Percentiles rank a stretch among this genome's conserved stretches.
These are phyloP conservation scores for Porites rus DNA, from an alignment of 92 coral and sea anemone genomes.

Conservation along the genomic window DNA sequence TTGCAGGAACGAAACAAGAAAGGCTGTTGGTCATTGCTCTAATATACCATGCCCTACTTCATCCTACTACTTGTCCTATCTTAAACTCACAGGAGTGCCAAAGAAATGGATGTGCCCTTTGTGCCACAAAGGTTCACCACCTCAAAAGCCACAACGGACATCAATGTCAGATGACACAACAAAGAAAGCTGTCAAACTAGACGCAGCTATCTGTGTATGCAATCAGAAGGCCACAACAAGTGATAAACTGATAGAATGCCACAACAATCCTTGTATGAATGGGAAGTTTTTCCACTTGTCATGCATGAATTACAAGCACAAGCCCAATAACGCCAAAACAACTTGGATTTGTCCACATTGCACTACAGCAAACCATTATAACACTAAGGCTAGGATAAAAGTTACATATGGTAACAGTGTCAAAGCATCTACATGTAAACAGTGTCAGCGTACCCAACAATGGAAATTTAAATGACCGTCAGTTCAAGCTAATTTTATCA, in stretches of 20 bases:
- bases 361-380: too few species aligned
- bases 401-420: neutral
- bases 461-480: constrained; percentile 27
- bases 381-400: too few species aligned
- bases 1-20: constrained; percentile 39
- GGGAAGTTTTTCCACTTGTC: too few species aligned
- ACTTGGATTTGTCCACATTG: too few species aligned
- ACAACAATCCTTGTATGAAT: constrained; percentile 11
- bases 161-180: constrained; percentile 37
- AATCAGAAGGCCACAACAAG: constrained; percentile 38
- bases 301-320: too few species aligned
- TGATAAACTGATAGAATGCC: constrained; percentile 21
- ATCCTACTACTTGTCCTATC: constrained; percentile 55
- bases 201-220: constrained; percentile 4
- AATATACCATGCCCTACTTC: constrained; percentile 45
- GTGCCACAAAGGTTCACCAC: constrained; percentile 26
- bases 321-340: too few species aligned
- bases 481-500: constrained; percentile 26
- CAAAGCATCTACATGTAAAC: constrained; percentile 16
- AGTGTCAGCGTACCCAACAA: constrained; percentile 30
- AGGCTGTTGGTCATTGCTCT: constrained; percentile 42
- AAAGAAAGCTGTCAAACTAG: constrained; percentile 33
- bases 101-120: constrained; percentile 47
- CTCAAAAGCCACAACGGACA: constrained; percentile 5
- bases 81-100: constrained; percentile 43